phyloP scores from a whole-genome alignment of 2,113 vertebrate genomes.

The Ameiurus melas region DNA sequence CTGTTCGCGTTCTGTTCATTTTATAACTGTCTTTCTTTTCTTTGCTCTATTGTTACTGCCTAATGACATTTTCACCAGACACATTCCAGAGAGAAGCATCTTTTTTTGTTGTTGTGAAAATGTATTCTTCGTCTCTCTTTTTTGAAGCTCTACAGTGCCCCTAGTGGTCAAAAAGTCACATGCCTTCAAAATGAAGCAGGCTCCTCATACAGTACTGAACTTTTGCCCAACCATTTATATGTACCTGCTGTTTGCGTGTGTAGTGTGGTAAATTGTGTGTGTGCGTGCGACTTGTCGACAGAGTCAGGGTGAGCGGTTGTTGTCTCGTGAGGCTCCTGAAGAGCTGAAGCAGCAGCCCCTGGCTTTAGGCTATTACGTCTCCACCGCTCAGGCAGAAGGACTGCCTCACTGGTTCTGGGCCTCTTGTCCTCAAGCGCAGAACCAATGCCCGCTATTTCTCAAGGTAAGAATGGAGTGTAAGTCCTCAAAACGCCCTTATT shows the following conservation, averaged over 20 bases:
- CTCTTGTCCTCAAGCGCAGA: slow-evolving; percentile 94
- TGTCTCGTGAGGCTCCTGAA: slow-evolving; percentile 92
- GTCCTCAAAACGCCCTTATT: background rate
- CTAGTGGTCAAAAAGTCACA: background rate
- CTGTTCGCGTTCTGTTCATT: background rate
- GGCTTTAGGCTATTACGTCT: slow-evolving; percentile 96
- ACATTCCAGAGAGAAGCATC: too few relatives aligned
- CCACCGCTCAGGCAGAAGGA: slow-evolving; percentile 91
- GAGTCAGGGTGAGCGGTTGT: slow-evolving; percentile 91
- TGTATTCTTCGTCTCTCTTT: background rate
- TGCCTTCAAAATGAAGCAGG: background rate
- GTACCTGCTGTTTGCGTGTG: background rate
- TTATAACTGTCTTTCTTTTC: background rate
- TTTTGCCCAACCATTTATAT: slow-evolving; percentile 22
- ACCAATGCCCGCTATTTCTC: slow-evolving; percentile 95
- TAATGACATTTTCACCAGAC: background rate
- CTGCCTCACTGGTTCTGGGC: slow-evolving; percentile 99
- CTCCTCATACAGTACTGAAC: background rate
- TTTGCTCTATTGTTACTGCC: background rate
- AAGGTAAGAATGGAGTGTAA: slow-evolving; percentile 75
- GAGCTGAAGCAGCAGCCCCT: slow-evolving; percentile 97
- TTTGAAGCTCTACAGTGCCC: background rate
- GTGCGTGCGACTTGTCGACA: slow-evolving; percentile 56
- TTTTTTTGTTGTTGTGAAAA: background rate
- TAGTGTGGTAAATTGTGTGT: slow-evolving; percentile 11